A percentile compares a stretch with the other conserved stretches of the same genome.
These are phyloP conservation scores for Parotia lawesii DNA, from an alignment of 2,113 vertebrate genomes.

Conservation along the genomic window DNA sequence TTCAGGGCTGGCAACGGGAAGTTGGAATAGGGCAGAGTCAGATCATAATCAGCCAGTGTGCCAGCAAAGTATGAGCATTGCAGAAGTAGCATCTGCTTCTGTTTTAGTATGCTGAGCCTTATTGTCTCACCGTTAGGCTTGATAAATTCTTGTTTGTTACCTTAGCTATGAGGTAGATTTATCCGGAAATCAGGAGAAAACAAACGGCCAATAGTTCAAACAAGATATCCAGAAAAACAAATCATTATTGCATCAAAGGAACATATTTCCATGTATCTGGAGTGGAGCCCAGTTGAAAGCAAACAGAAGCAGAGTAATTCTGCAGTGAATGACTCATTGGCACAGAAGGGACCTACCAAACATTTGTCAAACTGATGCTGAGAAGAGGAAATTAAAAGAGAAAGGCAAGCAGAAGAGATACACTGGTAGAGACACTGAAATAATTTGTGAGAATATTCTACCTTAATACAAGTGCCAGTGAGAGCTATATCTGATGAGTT, in stretches of 20 bases:
- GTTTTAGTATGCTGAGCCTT: not conserved
- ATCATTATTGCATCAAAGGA: slow-evolving; percentile 14
- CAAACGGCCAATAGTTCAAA: not conserved
- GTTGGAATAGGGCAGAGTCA: not conserved
- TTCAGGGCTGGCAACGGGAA: not conserved
- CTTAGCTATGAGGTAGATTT: not conserved
- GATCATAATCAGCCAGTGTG: not conserved
- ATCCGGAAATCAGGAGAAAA: not conserved
- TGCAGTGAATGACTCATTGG: not conserved
- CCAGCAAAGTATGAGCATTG: not conserved
- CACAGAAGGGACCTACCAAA: not conserved
- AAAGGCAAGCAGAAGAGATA: not conserved
- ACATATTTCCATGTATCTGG: slow-evolving; percentile 5
- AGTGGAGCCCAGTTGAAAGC: slow-evolving; percentile 15
- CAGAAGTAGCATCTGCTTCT: not conserved
- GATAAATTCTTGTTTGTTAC: not conserved
- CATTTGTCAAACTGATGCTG: not conserved
- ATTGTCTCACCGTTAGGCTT: not conserved
- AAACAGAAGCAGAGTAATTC: slow-evolving; percentile 39
- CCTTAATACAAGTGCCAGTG: not conserved
- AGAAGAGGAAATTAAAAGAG: not conserved
- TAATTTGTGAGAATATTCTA: not conserved
- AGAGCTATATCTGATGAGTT: not conserved
- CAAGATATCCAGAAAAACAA: slow-evolving; percentile 1
- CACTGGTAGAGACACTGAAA: not conserved